A percentile compares a stretch with the other conserved stretches of the same genome.
Evolutionary conservation across 2,888 invertebrate genomes (phyloP).

Genomic region (Polylopha cassiicola): DNA sequence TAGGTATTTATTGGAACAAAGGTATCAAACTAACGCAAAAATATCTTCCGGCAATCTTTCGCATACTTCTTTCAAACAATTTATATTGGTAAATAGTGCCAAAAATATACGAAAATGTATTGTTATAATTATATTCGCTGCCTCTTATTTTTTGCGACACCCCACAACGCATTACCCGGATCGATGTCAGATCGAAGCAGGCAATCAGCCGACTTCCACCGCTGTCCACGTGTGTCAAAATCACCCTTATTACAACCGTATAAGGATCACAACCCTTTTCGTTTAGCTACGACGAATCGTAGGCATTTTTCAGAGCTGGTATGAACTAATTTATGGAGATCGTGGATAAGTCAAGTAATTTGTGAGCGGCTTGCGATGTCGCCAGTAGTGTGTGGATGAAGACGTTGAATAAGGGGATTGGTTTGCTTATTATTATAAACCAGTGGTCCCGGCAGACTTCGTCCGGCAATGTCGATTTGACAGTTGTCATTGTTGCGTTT

Average conservation of each 20-base stretch:
- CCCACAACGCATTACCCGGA: constrained; percentile 41
- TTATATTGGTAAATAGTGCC: not conserved
- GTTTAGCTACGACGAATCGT: constrained; percentile 17
- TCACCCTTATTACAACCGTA: constrained; percentile 2
- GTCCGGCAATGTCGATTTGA: no score
- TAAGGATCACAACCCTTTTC: not conserved
- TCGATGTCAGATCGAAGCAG: constrained; percentile 65
- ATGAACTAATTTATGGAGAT: constrained; percentile 27
- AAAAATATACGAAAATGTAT: not conserved
- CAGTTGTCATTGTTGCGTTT: no score
- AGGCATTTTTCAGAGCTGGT: constrained; percentile 22
- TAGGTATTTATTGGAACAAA: no score
- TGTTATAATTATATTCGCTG: not conserved
- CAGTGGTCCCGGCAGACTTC: no score
- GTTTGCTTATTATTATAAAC: no score
- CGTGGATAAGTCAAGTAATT: constrained; percentile 25
- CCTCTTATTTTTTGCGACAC: constrained; percentile 1
- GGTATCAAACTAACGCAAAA: no score
- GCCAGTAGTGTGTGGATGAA: constrained; percentile 10
- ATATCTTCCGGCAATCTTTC: no score
- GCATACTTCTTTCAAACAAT: no score
- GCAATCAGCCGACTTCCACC: constrained; percentile 48
- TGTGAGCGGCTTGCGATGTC: constrained; percentile 11
- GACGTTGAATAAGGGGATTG: no score
- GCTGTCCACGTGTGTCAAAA: constrained; percentile 5